Conservation (phyloP, 92 coral and sea anemone genomes). For the Ricordea florida region DNA sequence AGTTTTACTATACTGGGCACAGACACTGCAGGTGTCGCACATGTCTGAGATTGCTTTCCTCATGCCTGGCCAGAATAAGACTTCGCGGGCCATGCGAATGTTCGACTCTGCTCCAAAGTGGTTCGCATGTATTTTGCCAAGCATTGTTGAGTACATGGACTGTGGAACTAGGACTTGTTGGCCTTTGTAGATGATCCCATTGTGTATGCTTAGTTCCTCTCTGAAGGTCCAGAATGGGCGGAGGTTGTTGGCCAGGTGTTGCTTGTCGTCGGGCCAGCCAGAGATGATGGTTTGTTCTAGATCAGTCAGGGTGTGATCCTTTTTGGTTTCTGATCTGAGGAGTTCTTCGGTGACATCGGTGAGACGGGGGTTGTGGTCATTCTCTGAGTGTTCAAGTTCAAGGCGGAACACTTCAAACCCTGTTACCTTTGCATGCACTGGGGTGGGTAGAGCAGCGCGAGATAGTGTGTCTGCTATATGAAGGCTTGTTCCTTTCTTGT, state of each 20-base stretch:
- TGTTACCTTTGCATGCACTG: slow-evolving; percentile 42
- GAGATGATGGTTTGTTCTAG: neutral
- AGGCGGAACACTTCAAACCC: slow-evolving; percentile 54
- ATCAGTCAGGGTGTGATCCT: neutral
- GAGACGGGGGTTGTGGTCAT: slow-evolving; percentile 26
- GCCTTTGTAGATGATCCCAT: neutral
- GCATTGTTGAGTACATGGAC: no score
- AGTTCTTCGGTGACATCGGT: slow-evolving; percentile 15
- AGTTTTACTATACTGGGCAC: slow-evolving; percentile 17
- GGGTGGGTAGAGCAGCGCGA: slow-evolving; percentile 49
- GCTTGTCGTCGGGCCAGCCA: slow-evolving; percentile 27
- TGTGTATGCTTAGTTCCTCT: neutral
- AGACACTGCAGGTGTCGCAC: no score
- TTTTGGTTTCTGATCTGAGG: slow-evolving; percentile 16
- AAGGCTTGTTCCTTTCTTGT: slow-evolving; percentile 45
- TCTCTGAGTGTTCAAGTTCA: neutral
- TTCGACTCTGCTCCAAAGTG: no score
- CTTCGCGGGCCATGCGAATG: no score
- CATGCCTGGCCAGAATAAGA: no score
- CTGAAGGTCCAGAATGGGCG: slow-evolving; percentile 38
- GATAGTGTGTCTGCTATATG: slow-evolving; percentile 57
- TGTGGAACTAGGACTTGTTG: no score
- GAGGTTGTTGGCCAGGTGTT: neutral
- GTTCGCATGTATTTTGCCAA: no score
- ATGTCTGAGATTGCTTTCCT: no score